Percentiles rank a stretch among this genome's conserved stretches.
Conservation (phyloP, 2,797 vertebrate genomes). For the Paratrypauchen microcephalus region DNA sequence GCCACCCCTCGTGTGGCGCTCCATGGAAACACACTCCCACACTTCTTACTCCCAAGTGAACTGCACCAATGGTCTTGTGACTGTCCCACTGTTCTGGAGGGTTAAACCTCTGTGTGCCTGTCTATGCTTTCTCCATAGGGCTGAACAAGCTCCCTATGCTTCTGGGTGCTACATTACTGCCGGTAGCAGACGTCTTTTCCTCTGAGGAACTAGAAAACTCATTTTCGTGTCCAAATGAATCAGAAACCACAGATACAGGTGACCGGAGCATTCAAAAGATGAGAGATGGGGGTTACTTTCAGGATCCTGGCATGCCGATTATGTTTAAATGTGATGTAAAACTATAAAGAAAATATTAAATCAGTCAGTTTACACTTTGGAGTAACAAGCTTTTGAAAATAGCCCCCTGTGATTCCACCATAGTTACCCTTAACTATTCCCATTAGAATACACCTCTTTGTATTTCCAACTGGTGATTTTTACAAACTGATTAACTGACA, state of each 20-base stretch:
- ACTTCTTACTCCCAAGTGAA: constrained; percentile 82
- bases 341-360: constrained; percentile 16
- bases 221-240: constrained; percentile 69
- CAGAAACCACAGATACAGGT: constrained; percentile 68
- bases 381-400: constrained; percentile 84
- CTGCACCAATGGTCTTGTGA: constrained; percentile 51
- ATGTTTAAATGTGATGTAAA: neutral
- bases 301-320: constrained; percentile 57
- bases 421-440: constrained; percentile 47
- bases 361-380: constrained; percentile 73
- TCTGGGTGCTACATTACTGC: constrained; percentile 82
- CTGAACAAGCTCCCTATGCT: constrained; percentile 81
- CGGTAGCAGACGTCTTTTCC: constrained; percentile 79
- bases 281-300: constrained; percentile 81
- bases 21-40: constrained; percentile 14
- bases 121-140: constrained; percentile 79
- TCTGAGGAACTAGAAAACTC: constrained; percentile 75
- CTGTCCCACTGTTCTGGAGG: constrained; percentile 37
- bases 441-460: constrained; percentile 1
- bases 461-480: neutral
- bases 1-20: constrained; percentile 1
- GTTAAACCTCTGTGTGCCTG: constrained; percentile 71
- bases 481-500: neutral
- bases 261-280: constrained; percentile 54
- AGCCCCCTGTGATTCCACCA: constrained; percentile 72